A percentile compares a stretch with the other conserved stretches of the same genome.
phyloP scores from a whole-genome alignment of 1,140 invertebrate genomes.

The Rhopalosiphum padi region DNA sequence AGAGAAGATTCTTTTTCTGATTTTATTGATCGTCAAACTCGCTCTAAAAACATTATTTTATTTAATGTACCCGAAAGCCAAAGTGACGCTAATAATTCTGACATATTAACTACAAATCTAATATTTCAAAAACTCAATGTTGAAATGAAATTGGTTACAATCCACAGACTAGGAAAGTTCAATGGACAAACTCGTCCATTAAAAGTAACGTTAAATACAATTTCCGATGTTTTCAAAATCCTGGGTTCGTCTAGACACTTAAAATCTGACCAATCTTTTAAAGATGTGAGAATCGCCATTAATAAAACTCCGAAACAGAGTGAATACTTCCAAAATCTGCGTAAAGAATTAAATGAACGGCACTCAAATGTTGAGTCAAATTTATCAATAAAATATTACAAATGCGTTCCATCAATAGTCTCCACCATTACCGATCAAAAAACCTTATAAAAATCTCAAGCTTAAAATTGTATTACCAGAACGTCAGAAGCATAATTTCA shows the following conservation, averaged over 20 bases:
- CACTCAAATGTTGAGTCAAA: background rate
- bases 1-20: background rate
- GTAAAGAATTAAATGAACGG: background rate
- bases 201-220: background rate
- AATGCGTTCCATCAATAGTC: background rate
- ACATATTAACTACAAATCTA: constrained; percentile 4
- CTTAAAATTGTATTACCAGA: constrained; percentile 24
- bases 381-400: constrained; percentile 28
- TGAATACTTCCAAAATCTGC: background rate
- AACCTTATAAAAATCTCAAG: background rate
- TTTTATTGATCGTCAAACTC: background rate
- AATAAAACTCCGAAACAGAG: background rate
- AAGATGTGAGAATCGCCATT: constrained; percentile 5
- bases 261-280: background rate
- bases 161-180: background rate
- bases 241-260: background rate
- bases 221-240: background rate
- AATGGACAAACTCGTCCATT: background rate
- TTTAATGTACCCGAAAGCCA: background rate
- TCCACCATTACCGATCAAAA: constrained; percentile 16
- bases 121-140: background rate
- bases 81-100: background rate
- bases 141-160: background rate
- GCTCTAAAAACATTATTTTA: background rate
- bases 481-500: background rate